A percentile compares a stretch with the other conserved stretches of the same genome.
Conservation (phyloP, 2,113 vertebrate species). For the Stigmatopora argus region DNA sequence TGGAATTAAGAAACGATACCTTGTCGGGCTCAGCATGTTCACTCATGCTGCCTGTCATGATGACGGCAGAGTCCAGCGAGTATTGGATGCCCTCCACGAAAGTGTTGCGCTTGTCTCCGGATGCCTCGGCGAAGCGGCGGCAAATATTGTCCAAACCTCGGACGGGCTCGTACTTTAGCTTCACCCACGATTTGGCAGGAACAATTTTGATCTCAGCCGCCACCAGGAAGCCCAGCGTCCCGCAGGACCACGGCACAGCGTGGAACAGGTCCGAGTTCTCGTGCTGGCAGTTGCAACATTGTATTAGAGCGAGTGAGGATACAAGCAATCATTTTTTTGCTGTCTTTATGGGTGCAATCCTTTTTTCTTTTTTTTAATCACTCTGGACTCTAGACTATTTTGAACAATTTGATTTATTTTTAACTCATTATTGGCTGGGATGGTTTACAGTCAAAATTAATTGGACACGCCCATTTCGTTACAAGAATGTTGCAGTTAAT, state of each 20-base stretch:
- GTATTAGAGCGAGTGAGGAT: not conserved
- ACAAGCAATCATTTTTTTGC: no score
- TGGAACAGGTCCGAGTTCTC: constrained; percentile 97
- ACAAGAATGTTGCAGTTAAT: no score
- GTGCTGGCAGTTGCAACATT: constrained; percentile 64
- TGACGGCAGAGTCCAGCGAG: constrained; percentile 83
- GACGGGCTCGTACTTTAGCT: constrained; percentile 81
- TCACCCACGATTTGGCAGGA: constrained; percentile 84
- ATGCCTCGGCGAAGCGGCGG: constrained; percentile 78
- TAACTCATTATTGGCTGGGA: no score
- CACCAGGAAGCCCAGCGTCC: constrained; percentile 95
- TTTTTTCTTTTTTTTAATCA: no score
- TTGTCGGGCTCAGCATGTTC: constrained; percentile 80
- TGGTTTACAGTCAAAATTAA: no score
- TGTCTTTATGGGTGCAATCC: no score
- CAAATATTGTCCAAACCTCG: constrained; percentile 85
- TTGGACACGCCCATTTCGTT: no score
- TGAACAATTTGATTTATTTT: no score
- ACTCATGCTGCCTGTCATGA: constrained; percentile 92
- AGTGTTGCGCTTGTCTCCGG: constrained; percentile 79
- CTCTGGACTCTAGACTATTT: no score
- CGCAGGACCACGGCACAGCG: constrained; percentile 96
- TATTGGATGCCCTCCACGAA: constrained; percentile 94
- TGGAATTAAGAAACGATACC: constrained; percentile 58
- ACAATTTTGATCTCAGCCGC: constrained; percentile 94